A percentile compares a stretch with the other conserved stretches of the same genome.
Conservation (phyloP, 2,113 vertebrate species). For the Cyphomyrus discorhynchus region DNA sequence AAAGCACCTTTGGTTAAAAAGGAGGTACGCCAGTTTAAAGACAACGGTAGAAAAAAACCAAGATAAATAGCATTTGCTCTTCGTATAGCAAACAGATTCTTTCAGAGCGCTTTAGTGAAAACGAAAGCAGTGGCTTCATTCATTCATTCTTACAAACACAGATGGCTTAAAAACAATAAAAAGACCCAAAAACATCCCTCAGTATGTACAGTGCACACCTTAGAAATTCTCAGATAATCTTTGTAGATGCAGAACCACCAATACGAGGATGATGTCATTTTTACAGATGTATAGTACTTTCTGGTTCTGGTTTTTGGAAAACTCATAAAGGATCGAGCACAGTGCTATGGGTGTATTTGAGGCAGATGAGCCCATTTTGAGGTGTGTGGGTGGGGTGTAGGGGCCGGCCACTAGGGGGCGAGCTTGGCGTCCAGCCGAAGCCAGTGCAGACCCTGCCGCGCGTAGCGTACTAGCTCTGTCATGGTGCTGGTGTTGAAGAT, state of each 20-base stretch:
- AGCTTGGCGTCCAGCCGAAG: slow-evolving; percentile 89
- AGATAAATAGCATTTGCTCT: slow-evolving; percentile 17
- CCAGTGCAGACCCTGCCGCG: slow-evolving; percentile 95
- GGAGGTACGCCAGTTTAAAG: slow-evolving; percentile 67
- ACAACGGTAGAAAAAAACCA: slow-evolving; percentile 45
- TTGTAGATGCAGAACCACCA: slow-evolving; percentile 35
- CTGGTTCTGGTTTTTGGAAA: slow-evolving; percentile 63
- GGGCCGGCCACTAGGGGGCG: slow-evolving; percentile 55
- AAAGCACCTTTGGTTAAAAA: slow-evolving; percentile 74
- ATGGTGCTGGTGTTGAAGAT: slow-evolving; percentile 97
- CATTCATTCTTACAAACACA: slow-evolving; percentile 32
- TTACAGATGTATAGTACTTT: slow-evolving; percentile 15
- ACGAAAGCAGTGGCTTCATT: slow-evolving; percentile 40
- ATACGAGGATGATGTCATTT: slow-evolving; percentile 26
- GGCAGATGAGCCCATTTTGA: slow-evolving; percentile 42
- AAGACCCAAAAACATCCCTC: slow-evolving; percentile 17
- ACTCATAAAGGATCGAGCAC: slow-evolving; percentile 74
- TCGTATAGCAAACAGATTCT: background rate
- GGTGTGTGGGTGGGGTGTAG: slow-evolving; percentile 17
- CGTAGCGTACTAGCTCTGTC: slow-evolving; percentile 95
- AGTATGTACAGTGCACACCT: slow-evolving; percentile 37
- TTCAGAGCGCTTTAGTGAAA: slow-evolving; percentile 30
- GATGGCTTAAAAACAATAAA: slow-evolving; percentile 36
- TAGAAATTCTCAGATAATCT: slow-evolving; percentile 29
- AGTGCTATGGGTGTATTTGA: slow-evolving; percentile 65